Percentiles rank a stretch among this genome's conserved stretches.
Evolutionary conservation across 2,113 vertebrate species (phyloP).

Genomic region (Benitochromis conjunctus): DNA sequence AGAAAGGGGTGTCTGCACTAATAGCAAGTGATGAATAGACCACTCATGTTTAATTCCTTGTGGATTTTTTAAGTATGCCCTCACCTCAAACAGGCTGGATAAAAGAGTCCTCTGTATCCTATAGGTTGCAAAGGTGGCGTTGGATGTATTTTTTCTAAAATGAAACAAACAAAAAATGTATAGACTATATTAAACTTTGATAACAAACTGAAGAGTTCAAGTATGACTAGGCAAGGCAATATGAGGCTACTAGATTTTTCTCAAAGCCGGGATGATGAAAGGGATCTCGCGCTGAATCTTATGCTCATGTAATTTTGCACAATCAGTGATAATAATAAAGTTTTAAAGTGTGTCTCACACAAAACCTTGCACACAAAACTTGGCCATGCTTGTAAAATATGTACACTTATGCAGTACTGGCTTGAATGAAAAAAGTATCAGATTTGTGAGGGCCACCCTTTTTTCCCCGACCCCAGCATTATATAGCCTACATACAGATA

Average conservation of each 20-base stretch:
- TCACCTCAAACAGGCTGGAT: constrained; percentile 7
- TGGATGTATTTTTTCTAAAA: not conserved
- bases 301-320: not conserved
- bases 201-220: not conserved
- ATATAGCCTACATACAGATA: not conserved
- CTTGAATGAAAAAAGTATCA: not conserved
- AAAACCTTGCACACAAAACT: not conserved
- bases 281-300: not conserved
- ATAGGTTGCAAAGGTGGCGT: not conserved
- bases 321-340: not conserved
- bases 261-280: not conserved
- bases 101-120: constrained; percentile 16
- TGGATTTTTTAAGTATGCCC: constrained; percentile 8
- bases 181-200: not conserved
- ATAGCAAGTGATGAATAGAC: constrained; percentile 21
- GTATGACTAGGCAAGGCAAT: not conserved
- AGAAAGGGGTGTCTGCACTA: not conserved
- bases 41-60: constrained; percentile 18
- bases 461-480: not conserved
- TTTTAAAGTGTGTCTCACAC: not conserved
- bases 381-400: not conserved
- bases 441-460: not conserved
- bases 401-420: not conserved
- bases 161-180: not conserved
- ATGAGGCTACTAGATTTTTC: not conserved